Evolutionary conservation across 1,140 invertebrate genomes (phyloP).

Genomic region (Caenorhabditis inopinata): DNA sequence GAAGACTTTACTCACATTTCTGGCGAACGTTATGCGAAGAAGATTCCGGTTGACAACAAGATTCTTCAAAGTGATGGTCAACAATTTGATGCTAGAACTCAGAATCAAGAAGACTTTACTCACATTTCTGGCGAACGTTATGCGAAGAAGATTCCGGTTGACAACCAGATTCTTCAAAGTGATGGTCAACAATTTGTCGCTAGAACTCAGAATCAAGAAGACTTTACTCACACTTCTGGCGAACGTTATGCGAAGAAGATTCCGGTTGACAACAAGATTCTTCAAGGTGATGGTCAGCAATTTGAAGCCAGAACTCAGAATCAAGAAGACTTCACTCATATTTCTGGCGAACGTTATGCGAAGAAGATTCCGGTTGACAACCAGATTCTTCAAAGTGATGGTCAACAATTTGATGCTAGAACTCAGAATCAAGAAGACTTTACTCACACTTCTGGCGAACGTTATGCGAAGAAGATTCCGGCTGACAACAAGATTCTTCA

Average conservation of each 20-base stretch:
- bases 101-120: slow-evolving; percentile 22
- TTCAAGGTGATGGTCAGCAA: slow-evolving; percentile 10
- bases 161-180: slow-evolving; percentile 3
- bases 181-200: slow-evolving; percentile 15
- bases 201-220: slow-evolving; percentile 6
- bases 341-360: not conserved
- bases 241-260: slow-evolving; percentile 4
- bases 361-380: not conserved
- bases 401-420: slow-evolving; percentile 3
- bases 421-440: slow-evolving; percentile 26
- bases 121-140: not conserved
- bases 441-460: not conserved
- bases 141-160: not conserved
- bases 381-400: not conserved
- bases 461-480: not conserved
- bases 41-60: not conserved
- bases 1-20: not conserved
- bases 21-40: slow-evolving; percentile 2
- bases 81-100: slow-evolving; percentile 1
- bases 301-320: not conserved
- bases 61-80: slow-evolving; percentile 9
- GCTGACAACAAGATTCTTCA: slow-evolving; percentile 1
- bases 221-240: not conserved
- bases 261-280: not conserved
- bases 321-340: not conserved